phyloP scores from a whole-genome alignment of 2,888 invertebrate species.

The Agonopterix heracliana region DNA sequence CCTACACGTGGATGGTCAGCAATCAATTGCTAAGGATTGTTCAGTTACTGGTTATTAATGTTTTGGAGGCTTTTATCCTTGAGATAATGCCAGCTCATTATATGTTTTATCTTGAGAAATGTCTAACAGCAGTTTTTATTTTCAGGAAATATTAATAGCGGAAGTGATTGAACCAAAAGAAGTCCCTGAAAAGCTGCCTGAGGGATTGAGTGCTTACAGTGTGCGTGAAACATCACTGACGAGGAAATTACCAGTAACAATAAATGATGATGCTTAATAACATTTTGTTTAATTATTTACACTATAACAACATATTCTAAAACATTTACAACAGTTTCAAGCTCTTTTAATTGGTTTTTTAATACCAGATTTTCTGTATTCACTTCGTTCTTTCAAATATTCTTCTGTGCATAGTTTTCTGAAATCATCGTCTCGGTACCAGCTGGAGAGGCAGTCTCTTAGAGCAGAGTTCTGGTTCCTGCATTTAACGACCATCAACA shows the following conservation, averaged over 20 bases:
- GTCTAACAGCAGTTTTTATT: conserved; percentile 14
- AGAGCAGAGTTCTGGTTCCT: conserved; percentile 81
- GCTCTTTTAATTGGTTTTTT: conserved; percentile 72
- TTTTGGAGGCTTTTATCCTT: too few species aligned
- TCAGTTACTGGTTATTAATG: too few species aligned
- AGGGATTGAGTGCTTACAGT: conserved; percentile 72
- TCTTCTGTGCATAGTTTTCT: conserved; percentile 83
- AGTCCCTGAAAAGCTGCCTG: conserved; percentile 48
- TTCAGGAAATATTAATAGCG: conserved; percentile 81
- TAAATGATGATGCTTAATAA: conserved; percentile 57
- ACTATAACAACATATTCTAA: conserved; percentile 25
- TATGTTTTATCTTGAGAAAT: too few species aligned
- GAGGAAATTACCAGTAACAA: conserved; percentile 66
- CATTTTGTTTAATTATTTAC: conserved; percentile 34
- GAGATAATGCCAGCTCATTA: too few species aligned
- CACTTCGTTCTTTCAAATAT: conserved; percentile 87
- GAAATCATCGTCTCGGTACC: conserved; percentile 88
- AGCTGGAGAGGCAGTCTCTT: conserved; percentile 81
- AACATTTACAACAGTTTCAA: conserved; percentile 21
- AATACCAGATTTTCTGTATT: conserved; percentile 89
- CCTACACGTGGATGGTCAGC: too few species aligned
- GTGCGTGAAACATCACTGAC: conserved; percentile 80
- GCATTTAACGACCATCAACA: conserved; percentile 86
- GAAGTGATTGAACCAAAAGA: conserved; percentile 64
- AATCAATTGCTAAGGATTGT: too few species aligned